Evolutionary conservation across 2,113 vertebrate genomes (phyloP), one percentile per base, ranked within the genome.

Genomic region (Menura novaehollandiae): DNA sequence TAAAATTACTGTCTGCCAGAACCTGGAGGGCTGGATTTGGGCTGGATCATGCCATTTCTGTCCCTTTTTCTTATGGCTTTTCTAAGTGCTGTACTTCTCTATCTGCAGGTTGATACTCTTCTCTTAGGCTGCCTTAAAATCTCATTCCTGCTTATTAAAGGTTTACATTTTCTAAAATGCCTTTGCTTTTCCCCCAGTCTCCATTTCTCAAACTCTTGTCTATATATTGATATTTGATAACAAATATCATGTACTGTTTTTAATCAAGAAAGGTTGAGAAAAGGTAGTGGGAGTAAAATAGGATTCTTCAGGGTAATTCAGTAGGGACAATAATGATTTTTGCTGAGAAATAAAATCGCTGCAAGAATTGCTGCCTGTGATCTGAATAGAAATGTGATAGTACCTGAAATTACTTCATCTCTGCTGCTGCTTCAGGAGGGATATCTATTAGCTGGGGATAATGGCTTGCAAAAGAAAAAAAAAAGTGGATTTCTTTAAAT

Each of bases 161-260:
- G 43, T 64, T 77, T 93, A 62, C 5, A 16, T 89, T 94, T 86
- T 84, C 30, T 89, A 64, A 96, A 95, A 85, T 15, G 80, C 58
- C 35, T 89, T 84, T 94, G 27, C 41, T 76, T 86, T 84, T 62
- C 33, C 43, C 47, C 27, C 28, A n/a, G 15, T 91, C 90, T 95
- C 84, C 55, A n/a, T 97, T 88, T 72, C 63, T 41, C 71, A 96
- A 85, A 92, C 88, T 89, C 58, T 79, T 66, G 32, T 93, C 96
- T 46, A 94, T 97, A 95, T 97, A 97, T 97, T 92, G 97, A 95
- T 94, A 95, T 93, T 96, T 97, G 95, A 92, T 97, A 95, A 97
- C 75, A 97, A 97, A 97, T 93, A 97, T 85, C 85, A 91, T 88
- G 69, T 49, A 62, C 81, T 80, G 73, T 71, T 97, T 97, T 97